A percentile compares a stretch with the other conserved stretches of the same genome.
Conservation (phyloP, 53 echinoderm and acorn worm genomes). For the Actinopyga echinites region DNA sequence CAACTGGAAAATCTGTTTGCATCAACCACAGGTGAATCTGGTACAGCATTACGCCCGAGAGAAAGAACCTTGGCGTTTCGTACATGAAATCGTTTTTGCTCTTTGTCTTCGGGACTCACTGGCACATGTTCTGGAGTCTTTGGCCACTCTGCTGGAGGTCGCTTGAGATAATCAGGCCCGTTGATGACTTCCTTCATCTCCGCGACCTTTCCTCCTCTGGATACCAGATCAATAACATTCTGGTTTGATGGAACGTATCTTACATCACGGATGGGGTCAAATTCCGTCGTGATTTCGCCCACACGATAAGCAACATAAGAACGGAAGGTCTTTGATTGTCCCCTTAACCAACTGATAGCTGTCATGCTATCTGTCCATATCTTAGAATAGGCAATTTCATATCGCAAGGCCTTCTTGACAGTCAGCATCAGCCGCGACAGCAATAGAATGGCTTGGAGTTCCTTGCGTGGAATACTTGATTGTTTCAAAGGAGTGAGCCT, state of each 20-base stretch:
- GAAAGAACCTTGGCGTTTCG: slow-evolving; percentile 63
- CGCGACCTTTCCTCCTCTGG: slow-evolving; percentile 66
- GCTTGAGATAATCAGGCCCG: slow-evolving; percentile 56
- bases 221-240: slow-evolving; percentile 61
- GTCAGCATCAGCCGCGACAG: slow-evolving; percentile 43
- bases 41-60: slow-evolving; percentile 40
- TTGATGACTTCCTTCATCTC: slow-evolving; percentile 68
- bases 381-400: slow-evolving; percentile 60
- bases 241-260: slow-evolving; percentile 43
- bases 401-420: slow-evolving; percentile 50
- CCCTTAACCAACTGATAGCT: slow-evolving; percentile 61
- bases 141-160: slow-evolving; percentile 64
- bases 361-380: slow-evolving; percentile 85
- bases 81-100: slow-evolving; percentile 60
- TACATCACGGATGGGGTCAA: slow-evolving; percentile 63
- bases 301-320: slow-evolving; percentile 72
- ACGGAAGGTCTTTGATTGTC: slow-evolving; percentile 59
- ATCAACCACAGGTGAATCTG: slow-evolving; percentile 38
- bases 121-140: slow-evolving; percentile 63
- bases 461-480: slow-evolving; percentile 66
- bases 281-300: slow-evolving; percentile 70
- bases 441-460: slow-evolving; percentile 65
- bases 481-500: slow-evolving; percentile 72
- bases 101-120: slow-evolving; percentile 51
- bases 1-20: slow-evolving; percentile 68